Conservation (phyloP, 2,888 invertebrate species). For the Taphrorychus bicolor region DNA sequence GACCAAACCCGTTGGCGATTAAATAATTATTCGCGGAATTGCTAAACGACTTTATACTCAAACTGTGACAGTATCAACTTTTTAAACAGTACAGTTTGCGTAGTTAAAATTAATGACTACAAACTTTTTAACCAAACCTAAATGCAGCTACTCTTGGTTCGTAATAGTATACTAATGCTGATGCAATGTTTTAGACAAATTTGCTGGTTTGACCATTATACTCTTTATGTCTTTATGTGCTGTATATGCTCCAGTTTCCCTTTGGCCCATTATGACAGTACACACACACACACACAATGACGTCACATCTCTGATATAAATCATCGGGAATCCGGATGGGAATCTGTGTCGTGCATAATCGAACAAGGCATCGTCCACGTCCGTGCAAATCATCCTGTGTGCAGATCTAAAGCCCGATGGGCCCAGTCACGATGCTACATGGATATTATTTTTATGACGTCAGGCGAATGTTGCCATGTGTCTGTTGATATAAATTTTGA, state of each 20-base stretch:
- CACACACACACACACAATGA: conserved; percentile 13
- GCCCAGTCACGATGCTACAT: conserved; percentile 27
- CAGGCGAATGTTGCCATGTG: conserved; percentile 29
- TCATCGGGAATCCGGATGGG: conserved; percentile 31
- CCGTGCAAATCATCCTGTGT: conserved; percentile 32
- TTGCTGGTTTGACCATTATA: neutral
- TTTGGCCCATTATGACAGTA: neutral
- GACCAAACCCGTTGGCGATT: neutral
- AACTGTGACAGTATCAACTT: neutral
- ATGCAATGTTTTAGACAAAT: neutral
- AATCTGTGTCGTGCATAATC: conserved; percentile 40
- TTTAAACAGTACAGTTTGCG: neutral
- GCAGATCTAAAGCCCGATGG: conserved; percentile 29
- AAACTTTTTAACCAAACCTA: neutral
- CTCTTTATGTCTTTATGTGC: no score
- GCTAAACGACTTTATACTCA: conserved; percentile 6
- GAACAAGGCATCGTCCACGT: conserved; percentile 27
- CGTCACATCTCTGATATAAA: conserved; percentile 33
- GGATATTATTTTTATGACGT: conserved; percentile 31
- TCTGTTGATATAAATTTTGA: conserved; percentile 31
- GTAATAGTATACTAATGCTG: neutral
- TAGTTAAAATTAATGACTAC: neutral
- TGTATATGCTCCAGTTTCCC: neutral
- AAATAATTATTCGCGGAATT: conserved; percentile 6
- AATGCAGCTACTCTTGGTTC: neutral